Evolutionary conservation across 2,888 invertebrate species (phyloP), one percentile per base, ranked within the genome.

Genomic region (Drosophila mimetica): DNA sequence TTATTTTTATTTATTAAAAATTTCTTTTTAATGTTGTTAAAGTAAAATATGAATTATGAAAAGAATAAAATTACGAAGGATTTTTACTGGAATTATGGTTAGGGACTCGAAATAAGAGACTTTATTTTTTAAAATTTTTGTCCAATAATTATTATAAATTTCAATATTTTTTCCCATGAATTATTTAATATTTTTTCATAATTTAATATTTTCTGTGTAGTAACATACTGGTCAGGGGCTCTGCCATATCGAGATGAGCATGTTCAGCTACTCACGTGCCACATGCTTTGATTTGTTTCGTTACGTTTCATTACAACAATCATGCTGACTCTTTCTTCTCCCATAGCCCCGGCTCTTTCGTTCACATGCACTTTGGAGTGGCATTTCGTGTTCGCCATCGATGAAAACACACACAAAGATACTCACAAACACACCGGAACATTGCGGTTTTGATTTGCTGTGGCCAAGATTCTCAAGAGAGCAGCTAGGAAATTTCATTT

Each of bases 241-340:
- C 39, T 30, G 22, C 30, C 30, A 37, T 46, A 32, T 60, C 44
- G 46, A 46, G 60, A 61, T 61, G 60, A 58, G 74, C 86, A 86
- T 86, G 80, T 86, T 61, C 81, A 65, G 74, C 66, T 74, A 73
- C 82, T 82, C 81, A 82, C 86, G 81, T 86, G 86, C 78, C 74
- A 74, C 84, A 86, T 74, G 86, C 86, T 86, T 83, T 83, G 86
- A 86, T 83, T 83, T 83, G 73, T 83, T 83, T 83, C 84, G 82
- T 74, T 83, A 83, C 86, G 82, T 83, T 83, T 86, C 82, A 83
- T 83, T 83, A 81, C 84, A 86, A 77, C 83, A 81, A 86, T 75
- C 83, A 59, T 75, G 75, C 67, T 32, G 51, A 14, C 34, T 47
- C 18, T 14, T 51, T 64, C 32, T n/a, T 22, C 44, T 42, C 42